Conservation (phyloP, 2,113 vertebrate genomes). For the Xenopus laevis region DNA sequence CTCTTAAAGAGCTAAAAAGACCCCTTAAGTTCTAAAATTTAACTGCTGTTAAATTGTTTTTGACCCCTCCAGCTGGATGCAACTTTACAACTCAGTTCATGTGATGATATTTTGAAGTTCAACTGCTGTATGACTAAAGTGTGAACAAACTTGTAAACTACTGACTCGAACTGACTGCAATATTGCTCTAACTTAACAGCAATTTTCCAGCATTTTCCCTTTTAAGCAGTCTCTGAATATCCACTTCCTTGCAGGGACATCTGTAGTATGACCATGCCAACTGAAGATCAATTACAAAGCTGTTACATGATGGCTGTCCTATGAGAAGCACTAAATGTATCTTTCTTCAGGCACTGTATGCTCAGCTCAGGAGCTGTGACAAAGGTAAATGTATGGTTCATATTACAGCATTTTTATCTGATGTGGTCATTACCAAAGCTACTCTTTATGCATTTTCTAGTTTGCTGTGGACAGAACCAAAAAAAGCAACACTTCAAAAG, state of each 20-base stretch:
- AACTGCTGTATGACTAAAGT: conserved; percentile 71
- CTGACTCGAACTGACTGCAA: conserved; percentile 61
- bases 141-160: conserved; percentile 62
- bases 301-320: too few relatives aligned
- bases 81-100: too few relatives aligned
- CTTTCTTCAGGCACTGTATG: too few relatives aligned
- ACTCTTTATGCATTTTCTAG: conserved; percentile 70
- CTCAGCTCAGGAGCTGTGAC: too few relatives aligned
- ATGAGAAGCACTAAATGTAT: too few relatives aligned
- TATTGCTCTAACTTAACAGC: not conserved
- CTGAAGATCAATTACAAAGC: too few relatives aligned
- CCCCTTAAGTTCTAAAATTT: too few relatives aligned
- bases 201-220: not conserved
- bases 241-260: not conserved
- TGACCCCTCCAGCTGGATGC: too few relatives aligned
- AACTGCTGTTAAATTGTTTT: too few relatives aligned
- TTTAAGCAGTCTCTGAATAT: not conserved
- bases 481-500: conserved; percentile 68
- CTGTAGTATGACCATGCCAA: not conserved
- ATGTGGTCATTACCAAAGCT: conserved; percentile 81
- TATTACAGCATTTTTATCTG: too few relatives aligned
- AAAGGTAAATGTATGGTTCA: too few relatives aligned
- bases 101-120: conserved; percentile 51
- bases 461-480: conserved; percentile 82
- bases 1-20: too few relatives aligned